Percentiles rank a stretch among this genome's conserved stretches.
Evolutionary conservation across 2,113 vertebrate species (phyloP).

Genomic region (Bubalus kerabau): DNA sequence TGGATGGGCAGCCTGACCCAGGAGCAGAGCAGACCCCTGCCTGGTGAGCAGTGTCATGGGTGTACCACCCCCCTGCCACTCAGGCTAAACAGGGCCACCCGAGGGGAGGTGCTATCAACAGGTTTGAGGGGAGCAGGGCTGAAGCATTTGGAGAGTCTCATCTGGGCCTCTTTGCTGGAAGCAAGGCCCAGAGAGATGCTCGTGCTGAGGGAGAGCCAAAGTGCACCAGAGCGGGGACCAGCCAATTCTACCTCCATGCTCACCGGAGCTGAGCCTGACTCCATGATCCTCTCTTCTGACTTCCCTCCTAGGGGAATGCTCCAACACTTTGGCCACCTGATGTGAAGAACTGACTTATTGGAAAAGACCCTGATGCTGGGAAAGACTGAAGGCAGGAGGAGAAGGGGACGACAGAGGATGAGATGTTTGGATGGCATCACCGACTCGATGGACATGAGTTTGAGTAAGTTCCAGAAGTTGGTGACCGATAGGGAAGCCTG

Average conservation of each 20-base stretch:
- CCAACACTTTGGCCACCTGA: neutral
- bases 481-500: neutral
- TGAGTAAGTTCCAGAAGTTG: neutral
- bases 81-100: neutral
- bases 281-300: neutral
- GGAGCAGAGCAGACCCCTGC: too few relatives aligned
- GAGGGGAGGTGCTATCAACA: too few relatives aligned
- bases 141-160: neutral
- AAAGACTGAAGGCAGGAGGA: neutral
- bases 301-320: neutral
- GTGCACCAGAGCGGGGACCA: accelerated
- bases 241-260: accelerated
- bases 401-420: neutral
- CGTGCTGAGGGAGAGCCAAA: accelerated
- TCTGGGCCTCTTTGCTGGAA: neutral
- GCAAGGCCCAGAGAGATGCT: neutral
- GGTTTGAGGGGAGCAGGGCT: neutral
- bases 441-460: neutral
- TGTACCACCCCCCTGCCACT: accelerated
- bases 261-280: neutral
- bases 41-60: accelerated
- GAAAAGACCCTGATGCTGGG: neutral
- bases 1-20: neutral
- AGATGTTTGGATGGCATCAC: neutral
- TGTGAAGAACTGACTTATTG: neutral